Percentiles rank a stretch among this genome's conserved stretches.
phyloP scores from a whole-genome alignment of 2,797 vertebrate species.

The Danio choprae region DNA sequence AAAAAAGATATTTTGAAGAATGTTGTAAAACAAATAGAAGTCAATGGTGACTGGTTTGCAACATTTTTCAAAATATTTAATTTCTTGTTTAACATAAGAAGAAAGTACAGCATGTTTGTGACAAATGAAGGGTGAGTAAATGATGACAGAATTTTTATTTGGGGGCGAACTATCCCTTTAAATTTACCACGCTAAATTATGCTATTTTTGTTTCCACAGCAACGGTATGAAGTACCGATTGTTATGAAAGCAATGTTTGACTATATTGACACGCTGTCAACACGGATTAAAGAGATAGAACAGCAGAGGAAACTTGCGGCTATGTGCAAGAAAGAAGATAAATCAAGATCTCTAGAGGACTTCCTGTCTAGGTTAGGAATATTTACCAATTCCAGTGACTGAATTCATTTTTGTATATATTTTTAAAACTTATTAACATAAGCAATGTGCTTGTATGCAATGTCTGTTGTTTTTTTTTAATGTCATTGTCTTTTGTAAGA shows the following conservation, averaged over 20 bases:
- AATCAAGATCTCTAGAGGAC: slow-evolving; percentile 86
- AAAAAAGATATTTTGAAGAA: no score
- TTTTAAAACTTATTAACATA: not conserved
- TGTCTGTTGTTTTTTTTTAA: not conserved
- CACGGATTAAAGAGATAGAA: slow-evolving; percentile 89
- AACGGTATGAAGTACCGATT: slow-evolving; percentile 91
- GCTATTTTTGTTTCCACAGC: slow-evolving; percentile 71
- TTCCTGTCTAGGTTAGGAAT: slow-evolving; percentile 85
- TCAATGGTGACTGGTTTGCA: no score
- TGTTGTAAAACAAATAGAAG: no score
- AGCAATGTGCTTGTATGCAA: no score
- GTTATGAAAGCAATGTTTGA: slow-evolving; percentile 89
- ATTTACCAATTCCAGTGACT: not conserved
- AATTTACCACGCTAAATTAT: not conserved
- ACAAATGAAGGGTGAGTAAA: no score
- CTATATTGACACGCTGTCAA: slow-evolving; percentile 86
- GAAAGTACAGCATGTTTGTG: no score
- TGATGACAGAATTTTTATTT: no score
- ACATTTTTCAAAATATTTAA: no score
- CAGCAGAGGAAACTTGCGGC: slow-evolving; percentile 85
- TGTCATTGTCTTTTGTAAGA: slow-evolving; percentile 64
- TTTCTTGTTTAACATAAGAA: no score
- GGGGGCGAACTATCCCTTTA: no score
- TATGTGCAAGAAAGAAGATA: slow-evolving; percentile 86
- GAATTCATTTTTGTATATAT: not conserved